A percentile compares a stretch with the other conserved stretches of the same genome.
These are phyloP conservation scores for Zophobas atratus DNA, from an alignment of 1,140 invertebrate species.

Conservation along the genomic window DNA sequence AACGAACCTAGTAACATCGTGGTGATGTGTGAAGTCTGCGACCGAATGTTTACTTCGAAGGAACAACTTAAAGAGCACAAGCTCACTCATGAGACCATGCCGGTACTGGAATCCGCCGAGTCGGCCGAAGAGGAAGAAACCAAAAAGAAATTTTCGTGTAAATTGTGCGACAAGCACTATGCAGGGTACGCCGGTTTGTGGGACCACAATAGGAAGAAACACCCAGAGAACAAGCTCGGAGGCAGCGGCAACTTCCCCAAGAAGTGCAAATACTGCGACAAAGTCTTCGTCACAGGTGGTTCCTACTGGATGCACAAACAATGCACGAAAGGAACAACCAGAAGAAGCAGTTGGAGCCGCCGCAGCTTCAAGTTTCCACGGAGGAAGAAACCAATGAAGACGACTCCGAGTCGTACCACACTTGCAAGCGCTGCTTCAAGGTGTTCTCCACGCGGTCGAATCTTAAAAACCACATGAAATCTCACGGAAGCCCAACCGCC, in stretches of 20 bases:
- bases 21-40: constrained; percentile 60
- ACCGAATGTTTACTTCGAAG: constrained; percentile 57
- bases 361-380: constrained; percentile 17
- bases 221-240: constrained; percentile 47
- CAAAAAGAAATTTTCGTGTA: constrained; percentile 57
- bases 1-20: constrained; percentile 42
- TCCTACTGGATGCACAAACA: constrained; percentile 58
- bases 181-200: constrained; percentile 55
- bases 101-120: constrained; percentile 15
- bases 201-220: constrained; percentile 60
- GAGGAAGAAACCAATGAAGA: constrained; percentile 46
- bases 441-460: constrained; percentile 62
- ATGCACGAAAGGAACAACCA: constrained; percentile 58
- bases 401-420: constrained; percentile 61
- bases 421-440: constrained; percentile 65
- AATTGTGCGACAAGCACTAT: constrained; percentile 58
- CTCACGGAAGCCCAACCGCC: constrained; percentile 54
- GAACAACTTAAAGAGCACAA: constrained; percentile 60
- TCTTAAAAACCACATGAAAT: constrained; percentile 63
- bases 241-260: constrained; percentile 55
- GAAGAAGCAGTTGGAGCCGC: constrained; percentile 7
- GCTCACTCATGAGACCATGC: constrained; percentile 49
- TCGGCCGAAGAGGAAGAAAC: constrained; percentile 22
- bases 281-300: constrained; percentile 57
- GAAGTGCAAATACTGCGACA: constrained; percentile 61